These are phyloP conservation scores for Hirtodrosophila alboralis DNA, from an alignment of 2,888 invertebrate genomes.

Conservation along the genomic window DNA sequence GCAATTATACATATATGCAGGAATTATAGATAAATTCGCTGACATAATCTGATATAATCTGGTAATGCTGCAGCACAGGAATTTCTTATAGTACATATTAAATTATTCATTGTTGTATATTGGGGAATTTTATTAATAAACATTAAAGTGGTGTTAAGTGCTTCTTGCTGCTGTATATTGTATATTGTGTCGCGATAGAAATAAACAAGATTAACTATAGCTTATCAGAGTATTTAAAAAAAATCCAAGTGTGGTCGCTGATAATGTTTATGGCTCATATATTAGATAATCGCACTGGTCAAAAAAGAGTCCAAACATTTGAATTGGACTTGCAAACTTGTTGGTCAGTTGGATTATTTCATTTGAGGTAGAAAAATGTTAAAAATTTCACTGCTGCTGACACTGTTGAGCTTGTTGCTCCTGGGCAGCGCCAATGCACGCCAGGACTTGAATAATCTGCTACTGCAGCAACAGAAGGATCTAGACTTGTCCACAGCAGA, in stretches of 20 bases:
- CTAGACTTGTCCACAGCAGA: conserved; percentile 58
- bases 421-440: conserved; percentile 28
- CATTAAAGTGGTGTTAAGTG: conserved; percentile 11
- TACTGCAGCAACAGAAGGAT: conserved; percentile 54
- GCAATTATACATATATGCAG: no score
- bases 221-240: conserved; percentile 50
- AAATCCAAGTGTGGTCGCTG: conserved; percentile 60
- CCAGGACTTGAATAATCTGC: conserved; percentile 46
- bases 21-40: no score
- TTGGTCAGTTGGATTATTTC: conserved; percentile 39
- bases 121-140: conserved; percentile 3
- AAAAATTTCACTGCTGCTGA: conserved; percentile 29
- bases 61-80: neutral
- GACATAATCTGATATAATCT: no score
- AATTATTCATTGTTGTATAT: conserved; percentile 10
- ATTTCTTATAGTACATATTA: conserved; percentile 1
- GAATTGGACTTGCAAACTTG: conserved; percentile 6
- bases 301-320: conserved; percentile 12
- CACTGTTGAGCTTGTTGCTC: conserved; percentile 29
- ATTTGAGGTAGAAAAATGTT: conserved; percentile 33
- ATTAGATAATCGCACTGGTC: conserved; percentile 30
- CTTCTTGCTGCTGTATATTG: conserved; percentile 1
- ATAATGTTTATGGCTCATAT: conserved; percentile 46
- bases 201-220: conserved; percentile 57
- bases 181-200: conserved; percentile 14